These are phyloP conservation scores for Mycetomoellerius zeteki DNA, from an alignment of 1,140 invertebrate species.

Conservation along the genomic window DNA sequence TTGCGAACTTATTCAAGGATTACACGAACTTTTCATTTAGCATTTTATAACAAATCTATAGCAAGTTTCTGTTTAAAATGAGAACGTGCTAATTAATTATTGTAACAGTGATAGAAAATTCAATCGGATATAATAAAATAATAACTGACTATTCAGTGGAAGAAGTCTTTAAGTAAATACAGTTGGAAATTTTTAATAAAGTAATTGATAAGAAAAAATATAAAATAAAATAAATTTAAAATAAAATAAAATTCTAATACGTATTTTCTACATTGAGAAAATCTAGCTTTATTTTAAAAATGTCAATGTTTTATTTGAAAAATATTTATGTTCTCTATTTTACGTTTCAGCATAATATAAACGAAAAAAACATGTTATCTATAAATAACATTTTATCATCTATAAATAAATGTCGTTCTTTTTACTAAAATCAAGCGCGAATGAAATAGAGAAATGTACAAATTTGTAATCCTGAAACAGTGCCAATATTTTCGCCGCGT, in stretches of 20 bases:
- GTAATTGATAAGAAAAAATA: not conserved
- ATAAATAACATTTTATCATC: not conserved
- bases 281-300: not conserved
- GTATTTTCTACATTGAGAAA: not conserved
- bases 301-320: not conserved
- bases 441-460: slow-evolving; percentile 7
- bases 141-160: slow-evolving; percentile 60
- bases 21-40: slow-evolving; percentile 69
- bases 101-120: slow-evolving; percentile 76
- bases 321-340: not conserved
- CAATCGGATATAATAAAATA: slow-evolving; percentile 81
- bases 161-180: not conserved
- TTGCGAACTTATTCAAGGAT: slow-evolving; percentile 1
- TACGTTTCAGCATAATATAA: not conserved
- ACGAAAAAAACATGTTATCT: not conserved
- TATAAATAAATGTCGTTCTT: not conserved
- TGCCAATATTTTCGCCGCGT: slow-evolving; percentile 11
- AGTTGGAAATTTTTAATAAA: not conserved
- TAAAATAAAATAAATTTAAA: not conserved
- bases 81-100: slow-evolving; percentile 77
- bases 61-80: slow-evolving; percentile 64
- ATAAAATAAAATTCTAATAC: not conserved
- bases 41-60: slow-evolving; percentile 74
- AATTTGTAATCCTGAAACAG: not conserved
- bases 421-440: not conserved